Evolutionary conservation across 2,888 invertebrate species (phyloP), one percentile per base, ranked within the genome.

Genomic region (Leptinotarsa rubiginosa): DNA sequence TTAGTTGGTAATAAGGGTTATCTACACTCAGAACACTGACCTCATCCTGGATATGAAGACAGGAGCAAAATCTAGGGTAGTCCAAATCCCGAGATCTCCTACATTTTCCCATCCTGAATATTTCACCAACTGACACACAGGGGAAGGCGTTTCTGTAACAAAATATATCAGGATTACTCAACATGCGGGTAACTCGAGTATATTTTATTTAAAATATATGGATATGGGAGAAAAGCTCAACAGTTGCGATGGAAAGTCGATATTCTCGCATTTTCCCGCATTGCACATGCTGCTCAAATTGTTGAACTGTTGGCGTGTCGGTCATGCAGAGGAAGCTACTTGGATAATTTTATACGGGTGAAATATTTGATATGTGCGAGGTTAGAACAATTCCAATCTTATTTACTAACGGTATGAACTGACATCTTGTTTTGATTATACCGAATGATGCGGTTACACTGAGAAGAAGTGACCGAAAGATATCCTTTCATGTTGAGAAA

Each of bases 41-140:
- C 89, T 88, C 89, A 89, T 90, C 79, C 87, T 86, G 50, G 88
- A 86, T 78, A 89, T 87, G 85, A 90, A 89, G 73, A 88, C 86
- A 62, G 89, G 89, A 7, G 89, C 88, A 78, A 89, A 87, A 81
- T 89, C 89, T 75, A 90, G 83, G 47, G 87, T 87, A 15, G 88
- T 85, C 88, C 88, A 88, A 64, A 89, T 85, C 25, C 89, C 89
- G 62, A 89, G 84, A 81, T 89, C 89, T 16, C 87, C 81, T 64
- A 89, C 84, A 65, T 89, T 88, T 67, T 87, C 87, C 89, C 89
- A 90, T 22, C 87, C 87, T 52, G 88, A 86, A 82, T 90, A 90
- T 81, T 88, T 89, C 79, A 89, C 88, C 70, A 88, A 84, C 50
- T 88, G 86, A 79, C 89, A 89, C 41, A 88, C 84, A n/a, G 89